phyloP scores from a whole-genome alignment of 2,888 invertebrate genomes.

The Orgyia antiqua region DNA sequence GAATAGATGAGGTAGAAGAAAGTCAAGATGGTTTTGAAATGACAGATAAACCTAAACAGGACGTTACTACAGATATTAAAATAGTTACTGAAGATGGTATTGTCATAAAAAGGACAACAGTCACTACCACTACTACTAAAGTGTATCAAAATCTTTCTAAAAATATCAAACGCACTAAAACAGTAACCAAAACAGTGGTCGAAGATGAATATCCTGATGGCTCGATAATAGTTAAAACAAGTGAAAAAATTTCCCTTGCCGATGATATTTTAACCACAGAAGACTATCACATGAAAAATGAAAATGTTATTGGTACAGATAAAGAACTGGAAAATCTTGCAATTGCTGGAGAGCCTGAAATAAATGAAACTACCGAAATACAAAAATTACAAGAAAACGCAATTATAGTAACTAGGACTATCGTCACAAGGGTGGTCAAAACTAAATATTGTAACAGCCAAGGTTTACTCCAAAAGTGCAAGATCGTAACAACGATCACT shows the following conservation, averaged over 20 bases:
- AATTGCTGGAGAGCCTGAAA: slow-evolving; percentile 25
- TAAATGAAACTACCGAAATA: slow-evolving; percentile 26
- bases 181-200: slow-evolving; percentile 43
- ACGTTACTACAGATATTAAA: slow-evolving; percentile 37
- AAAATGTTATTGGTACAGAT: background rate
- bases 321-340: background rate
- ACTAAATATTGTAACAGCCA: slow-evolving; percentile 41
- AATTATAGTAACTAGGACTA: slow-evolving; percentile 38
- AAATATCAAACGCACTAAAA: slow-evolving; percentile 48
- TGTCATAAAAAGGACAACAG: slow-evolving; percentile 49
- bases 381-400: slow-evolving; percentile 41
- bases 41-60: slow-evolving; percentile 39
- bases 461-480: slow-evolving; percentile 41
- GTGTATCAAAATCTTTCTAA: slow-evolving; percentile 35
- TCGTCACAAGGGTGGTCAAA: slow-evolving; percentile 44
- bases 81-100: slow-evolving; percentile 43
- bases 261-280: slow-evolving; percentile 35
- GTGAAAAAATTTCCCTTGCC: slow-evolving; percentile 52
- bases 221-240: slow-evolving; percentile 54
- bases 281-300: background rate
- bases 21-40: slow-evolving; percentile 37
- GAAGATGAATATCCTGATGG: slow-evolving; percentile 68
- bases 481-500: slow-evolving; percentile 48
- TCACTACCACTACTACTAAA: slow-evolving; percentile 43
- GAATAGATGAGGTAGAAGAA: slow-evolving; percentile 27